Evolutionary conservation across 2,888 invertebrate genomes (phyloP), one percentile per base, ranked within the genome.

Genomic region (Clivina fossor): DNA sequence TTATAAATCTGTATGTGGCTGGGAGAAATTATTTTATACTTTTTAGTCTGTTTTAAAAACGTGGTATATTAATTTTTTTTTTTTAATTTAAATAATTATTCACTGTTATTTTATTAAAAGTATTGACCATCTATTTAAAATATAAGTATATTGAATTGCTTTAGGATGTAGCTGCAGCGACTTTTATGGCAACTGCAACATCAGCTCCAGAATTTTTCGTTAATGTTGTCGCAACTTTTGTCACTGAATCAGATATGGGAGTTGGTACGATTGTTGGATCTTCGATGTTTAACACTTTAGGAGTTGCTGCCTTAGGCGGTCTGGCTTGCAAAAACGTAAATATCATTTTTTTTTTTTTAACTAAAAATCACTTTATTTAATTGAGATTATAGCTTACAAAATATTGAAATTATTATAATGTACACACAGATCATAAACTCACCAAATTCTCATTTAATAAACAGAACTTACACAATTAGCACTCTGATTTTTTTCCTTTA

Each of bases 101-200:
- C n/a, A n/a, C n/a, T n/a, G n/a, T n/a, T n/a, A n/a, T n/a, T n/a
- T n/a, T n/a, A n/a, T n/a, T n/a, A n/a, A n/a, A n/a, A n/a, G n/a
- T n/a, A n/a, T n/a, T n/a, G n/a, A n/a, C n/a, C n/a, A n/a, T n/a
- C n/a, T n/a, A n/a, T n/a, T n/a, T n/a, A n/a, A n/a, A n/a, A n/a
- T n/a, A n/a, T n/a, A n/a, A n/a, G n/a, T n/a, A n/a, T n/a, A n/a
- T n/a, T n/a, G n/a, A n/a, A n/a, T n/a, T n/a, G n/a, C n/a, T 67
- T 16, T 73, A 86, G 77, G 94, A 98, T 74, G 92, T 97, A 9
- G 96, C 95, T 0, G 97, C 95, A 0, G 97, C 97, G 2, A 97
- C 96, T 0, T 96, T 98, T 66, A 93, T 97, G 90, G 90, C 97
- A 0, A 85, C 93, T 1, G 97, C 96, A 2, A 96, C 96, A 1